These are phyloP conservation scores for Oncorhynchus keta DNA, from an alignment of 2,113 vertebrate species.

Conservation along the genomic window DNA sequence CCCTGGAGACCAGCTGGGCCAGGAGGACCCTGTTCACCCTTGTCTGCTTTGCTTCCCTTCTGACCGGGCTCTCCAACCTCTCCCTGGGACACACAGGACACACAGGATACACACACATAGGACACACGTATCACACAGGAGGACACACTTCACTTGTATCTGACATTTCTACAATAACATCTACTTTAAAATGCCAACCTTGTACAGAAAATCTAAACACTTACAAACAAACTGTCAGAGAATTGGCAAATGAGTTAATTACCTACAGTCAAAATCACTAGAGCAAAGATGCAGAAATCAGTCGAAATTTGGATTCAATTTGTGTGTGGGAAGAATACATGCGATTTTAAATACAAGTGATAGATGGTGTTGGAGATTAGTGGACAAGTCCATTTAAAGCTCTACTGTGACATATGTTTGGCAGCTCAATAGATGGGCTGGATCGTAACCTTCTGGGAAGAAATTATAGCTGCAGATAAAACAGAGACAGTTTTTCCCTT, in stretches of 20 bases:
- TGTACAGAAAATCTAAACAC: neutral
- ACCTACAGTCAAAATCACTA: neutral
- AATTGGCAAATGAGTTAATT: neutral
- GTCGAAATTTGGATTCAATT: neutral
- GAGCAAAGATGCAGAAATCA: neutral
- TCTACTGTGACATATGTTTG: constrained; percentile 43
- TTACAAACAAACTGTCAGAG: neutral
- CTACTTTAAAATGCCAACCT: neutral
- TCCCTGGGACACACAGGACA: constrained; percentile 77
- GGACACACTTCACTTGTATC: constrained; percentile 13
- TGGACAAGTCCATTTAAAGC: constrained; percentile 4
- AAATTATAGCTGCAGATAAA: constrained; percentile 34
- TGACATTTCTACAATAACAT: neutral
- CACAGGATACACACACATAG: neutral
- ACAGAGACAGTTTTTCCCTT: constrained; percentile 39
- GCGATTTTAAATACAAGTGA: neutral
- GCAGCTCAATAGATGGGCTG: constrained; percentile 17
- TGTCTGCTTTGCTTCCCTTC: constrained; percentile 95
- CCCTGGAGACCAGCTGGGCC: constrained; percentile 92
- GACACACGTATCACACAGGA: too few relatives aligned
- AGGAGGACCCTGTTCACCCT: constrained; percentile 95
- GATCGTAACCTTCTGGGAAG: constrained; percentile 25
- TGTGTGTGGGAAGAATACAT: neutral
- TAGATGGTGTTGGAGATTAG: neutral
- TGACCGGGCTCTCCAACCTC: constrained; percentile 96